Evolutionary conservation across 2,113 vertebrate genomes (phyloP).

Genomic region (Nestor notabilis): DNA sequence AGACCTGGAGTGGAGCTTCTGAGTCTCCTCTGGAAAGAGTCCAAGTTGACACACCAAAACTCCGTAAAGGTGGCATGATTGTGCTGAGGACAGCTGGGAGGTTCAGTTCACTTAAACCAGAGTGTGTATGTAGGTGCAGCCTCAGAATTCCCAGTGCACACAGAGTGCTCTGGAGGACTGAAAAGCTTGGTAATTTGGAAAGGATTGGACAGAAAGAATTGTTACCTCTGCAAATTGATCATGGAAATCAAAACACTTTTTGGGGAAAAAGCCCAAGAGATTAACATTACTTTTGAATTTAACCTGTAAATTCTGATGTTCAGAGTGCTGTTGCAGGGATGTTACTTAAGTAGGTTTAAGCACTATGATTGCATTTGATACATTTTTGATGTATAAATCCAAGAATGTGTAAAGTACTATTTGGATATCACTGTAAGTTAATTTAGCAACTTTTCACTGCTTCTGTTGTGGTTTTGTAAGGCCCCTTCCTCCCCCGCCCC

Average conservation of each 20-base stretch:
- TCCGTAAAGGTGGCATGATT: not conserved
- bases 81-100: not conserved
- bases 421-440: not conserved
- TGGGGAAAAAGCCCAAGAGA: not conserved
- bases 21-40: not conserved
- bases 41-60: not conserved
- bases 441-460: not conserved
- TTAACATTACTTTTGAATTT: not conserved
- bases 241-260: not conserved
- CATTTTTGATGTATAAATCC: not conserved
- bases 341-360: not conserved
- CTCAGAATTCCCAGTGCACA: not conserved
- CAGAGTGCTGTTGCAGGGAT: not conserved
- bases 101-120: not conserved
- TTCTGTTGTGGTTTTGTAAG: not conserved
- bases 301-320: not conserved
- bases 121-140: fast-evolving
- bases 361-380: not conserved
- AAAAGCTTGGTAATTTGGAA: not conserved
- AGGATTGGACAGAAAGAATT: not conserved
- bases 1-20: not conserved
- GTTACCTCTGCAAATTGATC: not conserved
- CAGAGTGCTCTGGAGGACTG: not conserved
- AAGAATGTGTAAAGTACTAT: not conserved
- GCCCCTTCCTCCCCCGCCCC: fast-evolving